Percentiles rank a stretch among this genome's conserved stretches.
phyloP scores from a whole-genome alignment of 2,888 invertebrate genomes.

The Perithous albicinctus region DNA sequence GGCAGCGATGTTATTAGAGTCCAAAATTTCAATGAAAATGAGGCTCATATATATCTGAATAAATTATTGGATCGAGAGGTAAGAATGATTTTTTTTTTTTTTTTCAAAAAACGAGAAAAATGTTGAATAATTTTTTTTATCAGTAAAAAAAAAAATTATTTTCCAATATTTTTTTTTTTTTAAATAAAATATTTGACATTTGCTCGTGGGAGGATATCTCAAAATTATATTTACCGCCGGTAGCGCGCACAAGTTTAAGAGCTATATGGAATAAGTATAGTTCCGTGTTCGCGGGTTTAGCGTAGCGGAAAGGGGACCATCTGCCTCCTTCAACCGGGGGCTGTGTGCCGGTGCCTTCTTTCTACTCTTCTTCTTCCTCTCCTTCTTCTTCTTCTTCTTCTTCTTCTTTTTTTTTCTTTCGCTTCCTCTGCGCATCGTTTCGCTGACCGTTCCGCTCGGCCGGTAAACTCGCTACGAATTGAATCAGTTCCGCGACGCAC shows the following conservation, averaged over 20 bases:
- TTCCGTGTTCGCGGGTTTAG: constrained; percentile 68
- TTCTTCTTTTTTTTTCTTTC: constrained; percentile 39
- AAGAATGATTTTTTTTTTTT: constrained; percentile 65
- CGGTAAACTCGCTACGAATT: constrained; percentile 71
- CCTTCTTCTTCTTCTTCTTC: constrained; percentile 30
- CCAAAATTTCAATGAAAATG: constrained; percentile 92
- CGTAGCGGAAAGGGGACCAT: constrained; percentile 72
- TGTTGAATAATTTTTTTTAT: background rate
- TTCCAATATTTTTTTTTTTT: background rate
- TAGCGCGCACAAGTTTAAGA: constrained; percentile 31
- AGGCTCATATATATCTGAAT: constrained; percentile 95
- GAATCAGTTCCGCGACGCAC: constrained; percentile 77
- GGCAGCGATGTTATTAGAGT: constrained; percentile 94
- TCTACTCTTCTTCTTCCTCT: constrained; percentile 35
- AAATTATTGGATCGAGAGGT: constrained; percentile 97
- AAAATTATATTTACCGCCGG: background rate
- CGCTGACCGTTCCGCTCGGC: constrained; percentile 76
- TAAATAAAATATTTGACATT: background rate
- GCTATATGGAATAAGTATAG: constrained; percentile 34
- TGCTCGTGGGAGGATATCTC: background rate
- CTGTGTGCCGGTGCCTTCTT: constrained; percentile 27
- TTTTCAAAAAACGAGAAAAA: background rate
- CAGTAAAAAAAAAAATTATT: background rate
- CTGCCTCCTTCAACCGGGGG: constrained; percentile 61
- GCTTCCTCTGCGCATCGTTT: constrained; percentile 67